Evolutionary conservation across 2,797 vertebrate genomes (phyloP), one percentile per base, ranked within the genome.

Genomic region (Oreonectes daqikongensis): DNA sequence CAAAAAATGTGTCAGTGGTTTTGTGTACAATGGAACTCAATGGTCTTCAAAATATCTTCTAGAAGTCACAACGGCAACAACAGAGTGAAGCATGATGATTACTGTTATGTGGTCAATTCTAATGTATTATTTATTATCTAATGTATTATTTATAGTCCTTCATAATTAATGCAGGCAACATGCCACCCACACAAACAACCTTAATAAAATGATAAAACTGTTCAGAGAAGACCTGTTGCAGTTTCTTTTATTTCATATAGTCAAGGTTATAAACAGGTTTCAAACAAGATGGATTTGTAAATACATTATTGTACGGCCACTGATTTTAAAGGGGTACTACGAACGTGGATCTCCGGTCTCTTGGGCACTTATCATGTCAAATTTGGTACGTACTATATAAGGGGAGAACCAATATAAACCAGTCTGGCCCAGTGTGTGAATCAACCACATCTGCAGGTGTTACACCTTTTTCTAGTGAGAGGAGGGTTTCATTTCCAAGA

Each of bases 391-490:
- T 14, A 42, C 14, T 46, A 5, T 18, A 18, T 46, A 46, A 15
- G 14, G 44, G 15, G 4, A 18, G 15, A 17, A 46, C 14, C 17
- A 46, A 18, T 46, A 20, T 20, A 50, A 50, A 20, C 48, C 48
- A 20, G n/a, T 50, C 48, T 20, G n/a, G 0, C 3, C 7, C 46
- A n/a, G n/a, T 20, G 6, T 0, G 7, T 50, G 17, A 5, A 2
- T 46, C 44, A 18, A 17, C 14, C 20, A 44, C 42, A 40, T 26
- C 30, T 7, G 32, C 22, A 65, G 60, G 3, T 65, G 32, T 64
- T 55, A 66, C 72, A 65, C 35, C 14, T 55, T 22, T 30, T 57
- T 75, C 61, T 18, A 48, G 55, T 42, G 30, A 48, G 18, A 59
- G 52, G 1, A 42, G 24, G 18, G 24, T n/a, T 57, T 66, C 4